Base-by-base conservation (phyloP, 2,888 invertebrate genomes). In the Tillus elongatus region DNA sequence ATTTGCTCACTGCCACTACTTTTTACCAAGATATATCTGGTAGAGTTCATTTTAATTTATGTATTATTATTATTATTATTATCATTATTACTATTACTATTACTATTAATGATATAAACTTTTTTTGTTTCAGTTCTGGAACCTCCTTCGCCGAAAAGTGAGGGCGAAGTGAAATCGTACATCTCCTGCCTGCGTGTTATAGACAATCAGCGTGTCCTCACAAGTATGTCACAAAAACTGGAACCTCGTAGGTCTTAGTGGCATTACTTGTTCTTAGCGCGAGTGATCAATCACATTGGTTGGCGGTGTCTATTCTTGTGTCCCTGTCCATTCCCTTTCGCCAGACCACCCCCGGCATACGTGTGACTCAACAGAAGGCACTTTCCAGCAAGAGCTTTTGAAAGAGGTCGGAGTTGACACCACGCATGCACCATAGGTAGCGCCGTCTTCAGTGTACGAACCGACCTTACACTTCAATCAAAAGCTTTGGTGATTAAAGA, bases 151-250 rank as follows among this genome's bases (percentile, higher is more conserved):
- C 77, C 79, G 11, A 82, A 82, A 57, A 77, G 77, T 53, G 78
- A 80, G 54, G 71, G 72, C 30, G 82, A 82, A 57, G 74, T 81
- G 14, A 72, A 75, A 45, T 69, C 75, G 9, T 82, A 81, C 61
- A 77, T 82, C 46, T 74, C 79, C 54, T 79, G 80, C 59, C 69
- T 87, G 51, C 71, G 80, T 50, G 79, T 82, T 35, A 82, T 87
- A 54, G 86, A 88, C 68, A 84, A 85, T 69, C 85, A 86, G 61
- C 68, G 82, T 51, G 72, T 77, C 32, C 64, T 88, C 38, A 82
- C 81, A 41, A 77, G 79, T 54, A 71, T 86, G 62, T 86, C 86
- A n/a, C 81, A 84, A 60, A 79, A 80, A 63, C 66, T 83, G 53
- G 85, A 85, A 63, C 77, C 78, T 40, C 69, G 73, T 48, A 66